Conservation (phyloP, 2,797 vertebrate species). For the Galagoides demidoff region DNA sequence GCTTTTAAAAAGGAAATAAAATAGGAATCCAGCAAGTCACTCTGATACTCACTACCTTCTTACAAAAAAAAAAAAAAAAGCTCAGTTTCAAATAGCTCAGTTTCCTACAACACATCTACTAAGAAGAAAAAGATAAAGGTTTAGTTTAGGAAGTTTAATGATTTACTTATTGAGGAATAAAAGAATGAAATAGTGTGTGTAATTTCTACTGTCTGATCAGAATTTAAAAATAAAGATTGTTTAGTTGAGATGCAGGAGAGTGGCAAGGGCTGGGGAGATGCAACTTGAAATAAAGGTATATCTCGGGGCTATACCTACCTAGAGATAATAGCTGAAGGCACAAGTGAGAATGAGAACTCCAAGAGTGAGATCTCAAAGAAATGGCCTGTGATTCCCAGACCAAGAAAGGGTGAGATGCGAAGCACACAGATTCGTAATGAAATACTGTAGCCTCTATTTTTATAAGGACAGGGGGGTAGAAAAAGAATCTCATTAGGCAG, state of each 20-base stretch:
- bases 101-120: background rate
- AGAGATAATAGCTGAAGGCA: background rate
- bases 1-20: slow-evolving; percentile 51
- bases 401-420: background rate
- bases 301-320: background rate
- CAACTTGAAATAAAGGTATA: background rate
- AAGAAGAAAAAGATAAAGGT: slow-evolving; percentile 20
- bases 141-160: background rate
- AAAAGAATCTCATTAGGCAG: slow-evolving; percentile 28
- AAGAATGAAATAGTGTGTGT: background rate
- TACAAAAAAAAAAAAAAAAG: background rate
- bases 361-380: slow-evolving; percentile 19
- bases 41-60: background rate
- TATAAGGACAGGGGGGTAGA: slow-evolving; percentile 38
- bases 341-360: background rate
- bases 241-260: background rate
- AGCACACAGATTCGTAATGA: slow-evolving; percentile 14
- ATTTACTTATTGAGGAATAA: slow-evolving; percentile 1
- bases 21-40: slow-evolving; percentile 4
- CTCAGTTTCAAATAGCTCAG: background rate
- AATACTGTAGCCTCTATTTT: slow-evolving; percentile 38
- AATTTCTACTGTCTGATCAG: background rate
- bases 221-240: background rate
- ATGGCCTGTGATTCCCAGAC: slow-evolving; percentile 37
- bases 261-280: background rate